Conservation (phyloP, 2,797 vertebrate species). For the Zenarchopterus dispar region DNA sequence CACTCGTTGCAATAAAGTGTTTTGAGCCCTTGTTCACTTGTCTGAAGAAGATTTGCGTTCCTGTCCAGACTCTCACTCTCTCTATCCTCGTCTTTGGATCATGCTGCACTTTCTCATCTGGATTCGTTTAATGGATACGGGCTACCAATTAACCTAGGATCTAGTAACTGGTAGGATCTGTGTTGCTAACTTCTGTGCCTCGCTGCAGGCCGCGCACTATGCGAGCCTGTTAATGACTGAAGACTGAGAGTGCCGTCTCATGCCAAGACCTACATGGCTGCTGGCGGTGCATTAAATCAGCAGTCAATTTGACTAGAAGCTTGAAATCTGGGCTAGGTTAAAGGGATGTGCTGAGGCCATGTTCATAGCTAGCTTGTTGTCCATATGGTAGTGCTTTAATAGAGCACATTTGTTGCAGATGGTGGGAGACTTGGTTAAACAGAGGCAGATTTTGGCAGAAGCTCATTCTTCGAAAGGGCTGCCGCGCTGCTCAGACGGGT, state of each 20-base stretch:
- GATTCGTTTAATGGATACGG: conserved; percentile 31
- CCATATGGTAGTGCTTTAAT: conserved; percentile 98
- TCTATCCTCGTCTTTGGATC: conserved; percentile 21
- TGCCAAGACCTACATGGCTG: conserved; percentile 88
- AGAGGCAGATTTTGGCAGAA: conserved; percentile 87
- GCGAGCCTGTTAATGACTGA: conserved; percentile 73
- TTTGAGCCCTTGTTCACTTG: conserved; percentile 44
- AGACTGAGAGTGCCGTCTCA: conserved; percentile 73
- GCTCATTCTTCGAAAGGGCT: conserved; percentile 85
- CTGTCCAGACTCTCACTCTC: conserved; percentile 13
- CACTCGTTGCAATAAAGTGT: conserved; percentile 46
- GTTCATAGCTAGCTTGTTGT: conserved; percentile 96
- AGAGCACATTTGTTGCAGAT: conserved; percentile 96
- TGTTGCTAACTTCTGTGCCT: conserved; percentile 59
- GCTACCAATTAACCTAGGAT: conserved; percentile 43
- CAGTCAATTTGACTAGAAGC: conserved; percentile 91
- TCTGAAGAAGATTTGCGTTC: conserved; percentile 30
- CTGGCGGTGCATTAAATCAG: conserved; percentile 89
- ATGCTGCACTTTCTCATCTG: conserved; percentile 22
- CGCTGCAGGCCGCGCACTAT: conserved; percentile 41
- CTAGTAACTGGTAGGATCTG: conserved; percentile 43
- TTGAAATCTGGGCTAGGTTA: conserved; percentile 90
- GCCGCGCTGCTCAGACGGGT: conserved; percentile 65
- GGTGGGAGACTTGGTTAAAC: conserved; percentile 90
- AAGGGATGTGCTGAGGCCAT: conserved; percentile 87